phyloP scores from a whole-genome alignment of 35 echinoderm and acorn worm species.

The Hemicentrotus pulcherrimus region DNA sequence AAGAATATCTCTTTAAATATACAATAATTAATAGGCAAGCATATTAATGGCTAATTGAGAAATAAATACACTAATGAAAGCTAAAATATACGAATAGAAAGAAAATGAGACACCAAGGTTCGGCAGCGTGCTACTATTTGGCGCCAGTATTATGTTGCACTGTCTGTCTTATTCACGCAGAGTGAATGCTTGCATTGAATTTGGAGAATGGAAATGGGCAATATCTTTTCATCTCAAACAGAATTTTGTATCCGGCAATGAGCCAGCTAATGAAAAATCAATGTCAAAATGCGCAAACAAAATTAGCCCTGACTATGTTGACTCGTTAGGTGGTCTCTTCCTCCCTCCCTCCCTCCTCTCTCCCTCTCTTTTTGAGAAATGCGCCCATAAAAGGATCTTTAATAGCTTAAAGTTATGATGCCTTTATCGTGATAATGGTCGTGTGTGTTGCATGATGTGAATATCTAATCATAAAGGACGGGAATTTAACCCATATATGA shows the following conservation, averaged over 20 bases:
- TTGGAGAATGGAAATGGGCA: background rate
- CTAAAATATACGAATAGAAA: background rate
- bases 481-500: conserved; percentile 12
- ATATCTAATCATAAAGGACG: background rate
- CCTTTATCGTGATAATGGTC: background rate
- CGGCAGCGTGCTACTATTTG: background rate
- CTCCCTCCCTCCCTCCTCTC: background rate
- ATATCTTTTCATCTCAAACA: conserved; percentile 4
- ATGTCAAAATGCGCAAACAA: conserved; percentile 33
- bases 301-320: conserved; percentile 11
- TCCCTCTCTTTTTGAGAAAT: background rate
- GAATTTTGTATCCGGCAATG: conserved; percentile 15
- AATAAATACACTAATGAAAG: background rate
- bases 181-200: background rate
- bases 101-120: background rate
- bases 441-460: background rate
- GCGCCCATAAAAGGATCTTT: background rate
- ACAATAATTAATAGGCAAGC: background rate
- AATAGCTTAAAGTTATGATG: conserved; percentile 5
- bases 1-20: background rate
- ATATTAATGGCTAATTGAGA: conserved; percentile 6
- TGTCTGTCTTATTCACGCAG: background rate
- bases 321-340: background rate
- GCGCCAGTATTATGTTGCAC: background rate
- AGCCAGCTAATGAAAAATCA: conserved; percentile 32